Evolutionary conservation across 2,113 vertebrate species (phyloP), one percentile per base, ranked within the genome.

Genomic region (Ophiodon elongatus): DNA sequence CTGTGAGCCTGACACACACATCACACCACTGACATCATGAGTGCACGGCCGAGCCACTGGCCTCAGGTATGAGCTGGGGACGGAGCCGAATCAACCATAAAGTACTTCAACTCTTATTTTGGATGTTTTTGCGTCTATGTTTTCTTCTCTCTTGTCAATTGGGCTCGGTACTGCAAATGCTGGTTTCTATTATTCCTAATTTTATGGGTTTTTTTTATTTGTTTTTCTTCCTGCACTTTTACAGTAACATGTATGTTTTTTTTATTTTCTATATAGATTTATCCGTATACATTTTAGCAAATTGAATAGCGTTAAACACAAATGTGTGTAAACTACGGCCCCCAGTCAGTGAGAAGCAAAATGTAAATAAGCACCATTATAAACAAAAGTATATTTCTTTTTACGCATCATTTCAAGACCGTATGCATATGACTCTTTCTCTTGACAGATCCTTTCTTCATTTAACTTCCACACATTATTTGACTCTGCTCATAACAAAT

Each of bases 1-100:
- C 77, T 47, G n/a, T 71, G 74, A 60, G 21, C n/a, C 89, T 67
- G 69, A 83, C 83, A 91, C 82, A 85, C 71, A 31, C 80, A 92
- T 74, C 77, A 73, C 87, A 89, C 78, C 85, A 37, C 82, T 91
- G 87, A 93, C 83, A 82, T 89, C 84, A 91, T 23, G 75, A 56
- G 56, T 41, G 39, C 52, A 19, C 50, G 8, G 77, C 37, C 65
- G 4, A 64, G 35, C 39, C 66, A 67, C 39, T 10, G 71, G 56
- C 68, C 70, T 50, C 52, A 64, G 56, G 19, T 71, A 63, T 67
- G 59, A 68, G 76, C 27, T 2, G 4, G 39, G 15, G 27, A 19
- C 6, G 27, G 29, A 76, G 57, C 21, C 17, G 57, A 73, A 57
- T 39, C 29, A 25, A 79, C n/a, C 33, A 2, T 11, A 0, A 29